Conservation (phyloP, 2,113 vertebrate species). For the Hemiprocne comata region DNA sequence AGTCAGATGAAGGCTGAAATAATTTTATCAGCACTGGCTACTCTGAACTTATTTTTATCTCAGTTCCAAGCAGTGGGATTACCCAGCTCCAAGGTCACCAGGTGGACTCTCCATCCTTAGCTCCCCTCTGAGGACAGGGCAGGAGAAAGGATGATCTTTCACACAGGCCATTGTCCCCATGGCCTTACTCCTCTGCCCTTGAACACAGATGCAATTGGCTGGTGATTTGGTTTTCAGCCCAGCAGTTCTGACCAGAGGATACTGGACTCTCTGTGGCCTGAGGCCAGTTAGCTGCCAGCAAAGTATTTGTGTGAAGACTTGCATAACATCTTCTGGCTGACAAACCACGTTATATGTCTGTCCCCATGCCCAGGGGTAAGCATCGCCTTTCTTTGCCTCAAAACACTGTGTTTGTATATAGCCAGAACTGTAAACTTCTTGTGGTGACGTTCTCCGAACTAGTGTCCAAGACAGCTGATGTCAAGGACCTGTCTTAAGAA, state of each 20-base stretch:
- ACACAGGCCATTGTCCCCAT: accelerated
- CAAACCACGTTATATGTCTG: neutral
- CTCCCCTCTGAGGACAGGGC: neutral
- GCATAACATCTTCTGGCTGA: neutral
- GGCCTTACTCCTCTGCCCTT: neutral
- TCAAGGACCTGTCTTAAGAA: neutral
- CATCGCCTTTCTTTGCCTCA: constrained; percentile 17
- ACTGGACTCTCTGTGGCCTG: neutral
- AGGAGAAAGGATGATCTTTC: neutral
- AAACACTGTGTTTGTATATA: neutral
- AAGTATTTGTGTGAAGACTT: neutral
- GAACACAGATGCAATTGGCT: neutral
- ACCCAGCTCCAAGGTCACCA: neutral
- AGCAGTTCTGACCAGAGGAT: neutral
- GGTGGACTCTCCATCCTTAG: neutral
- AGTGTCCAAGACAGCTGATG: neutral
- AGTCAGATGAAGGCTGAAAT: neutral
- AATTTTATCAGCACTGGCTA: neutral
- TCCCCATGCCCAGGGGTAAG: constrained; percentile 4
- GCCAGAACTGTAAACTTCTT: constrained; percentile 7
- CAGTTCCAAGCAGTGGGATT: neutral
- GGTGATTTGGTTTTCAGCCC: neutral
- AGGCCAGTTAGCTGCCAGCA: neutral
- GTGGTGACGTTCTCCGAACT: neutral
- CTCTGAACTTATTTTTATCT: neutral